Evolutionary conservation across 1,140 invertebrate genomes (phyloP).

Genomic region (Mylabris phalerata): DNA sequence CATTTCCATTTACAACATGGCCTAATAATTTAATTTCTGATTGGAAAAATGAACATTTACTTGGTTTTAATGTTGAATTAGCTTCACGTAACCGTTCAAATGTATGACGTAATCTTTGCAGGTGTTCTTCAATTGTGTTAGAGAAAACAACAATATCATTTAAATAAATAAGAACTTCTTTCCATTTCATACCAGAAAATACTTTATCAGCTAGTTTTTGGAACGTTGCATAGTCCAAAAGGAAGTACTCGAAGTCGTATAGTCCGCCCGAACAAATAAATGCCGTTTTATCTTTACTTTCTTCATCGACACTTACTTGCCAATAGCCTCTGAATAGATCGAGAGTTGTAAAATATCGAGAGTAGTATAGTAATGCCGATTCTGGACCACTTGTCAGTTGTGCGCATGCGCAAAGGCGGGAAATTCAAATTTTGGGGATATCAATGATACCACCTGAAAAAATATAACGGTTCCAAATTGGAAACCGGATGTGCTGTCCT

Average conservation of each 20-base stretch:
- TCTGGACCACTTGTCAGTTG: no score
- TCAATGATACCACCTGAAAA: no score
- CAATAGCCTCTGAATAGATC: conserved; percentile 46
- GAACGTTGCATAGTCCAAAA: conserved; percentile 21
- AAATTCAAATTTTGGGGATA: no score
- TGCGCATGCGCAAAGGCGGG: no score
- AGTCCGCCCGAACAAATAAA: background rate
- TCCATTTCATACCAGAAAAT: conserved; percentile 12
- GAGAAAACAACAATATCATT: conserved; percentile 11
- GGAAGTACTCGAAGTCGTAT: conserved; percentile 8
- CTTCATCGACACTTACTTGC: conserved; percentile 31
- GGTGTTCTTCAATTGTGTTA: conserved; percentile 3
- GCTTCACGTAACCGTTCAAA: background rate
- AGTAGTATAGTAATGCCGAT: no score
- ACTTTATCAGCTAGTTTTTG: conserved; percentile 6
- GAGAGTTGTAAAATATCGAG: conserved; percentile 22
- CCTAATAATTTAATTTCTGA: conserved; percentile 2
- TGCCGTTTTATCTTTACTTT: background rate
- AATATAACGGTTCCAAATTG: no score
- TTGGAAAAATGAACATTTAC: background rate
- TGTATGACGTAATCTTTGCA: background rate
- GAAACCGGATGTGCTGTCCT: no score
- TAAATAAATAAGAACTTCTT: conserved; percentile 5
- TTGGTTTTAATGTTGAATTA: background rate
- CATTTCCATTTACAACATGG: background rate